A percentile compares a stretch with the other conserved stretches of the same genome.
These are phyloP conservation scores for Semaprochilodus insignis DNA, from an alignment of 2,797 vertebrate genomes.

Conservation along the genomic window DNA sequence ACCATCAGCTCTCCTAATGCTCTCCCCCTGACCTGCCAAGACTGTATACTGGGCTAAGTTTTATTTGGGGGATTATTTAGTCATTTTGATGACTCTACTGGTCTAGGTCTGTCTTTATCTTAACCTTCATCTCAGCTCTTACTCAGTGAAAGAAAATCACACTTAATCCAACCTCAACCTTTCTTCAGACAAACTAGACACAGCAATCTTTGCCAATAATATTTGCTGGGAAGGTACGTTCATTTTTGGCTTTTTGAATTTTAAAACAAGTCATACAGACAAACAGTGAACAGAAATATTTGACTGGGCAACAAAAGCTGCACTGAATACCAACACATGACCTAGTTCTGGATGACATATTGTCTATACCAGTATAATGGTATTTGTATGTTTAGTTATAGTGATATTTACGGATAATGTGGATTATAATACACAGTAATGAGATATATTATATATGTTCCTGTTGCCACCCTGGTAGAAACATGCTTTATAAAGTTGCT, in stretches of 20 bases:
- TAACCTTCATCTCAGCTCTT: too few relatives aligned
- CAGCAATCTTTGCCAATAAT: too few relatives aligned
- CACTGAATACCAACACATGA: not conserved
- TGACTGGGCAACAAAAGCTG: too few relatives aligned
- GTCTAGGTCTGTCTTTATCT: not conserved
- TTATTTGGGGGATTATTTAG: conserved; percentile 2
- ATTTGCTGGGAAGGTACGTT: too few relatives aligned
- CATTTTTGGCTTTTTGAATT: too few relatives aligned
- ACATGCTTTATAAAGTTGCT: not conserved
- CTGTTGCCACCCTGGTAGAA: not conserved
- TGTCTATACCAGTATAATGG: too few relatives aligned
- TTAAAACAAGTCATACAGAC: too few relatives aligned
- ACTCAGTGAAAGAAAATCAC: not conserved
- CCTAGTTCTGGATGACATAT: not conserved
- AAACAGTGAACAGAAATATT: too few relatives aligned
- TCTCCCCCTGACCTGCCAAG: not conserved
- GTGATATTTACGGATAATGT: not conserved
- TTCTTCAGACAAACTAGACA: not conserved
- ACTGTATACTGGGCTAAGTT: not conserved
- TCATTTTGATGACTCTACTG: not conserved
- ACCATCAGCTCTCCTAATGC: not conserved
- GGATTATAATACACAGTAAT: not conserved
- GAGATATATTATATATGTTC: not conserved
- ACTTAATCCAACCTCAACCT: not conserved
- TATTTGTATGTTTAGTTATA: not conserved